Conservation (phyloP, 2,113 vertebrate genomes). For the Clinocottus analis region DNA sequence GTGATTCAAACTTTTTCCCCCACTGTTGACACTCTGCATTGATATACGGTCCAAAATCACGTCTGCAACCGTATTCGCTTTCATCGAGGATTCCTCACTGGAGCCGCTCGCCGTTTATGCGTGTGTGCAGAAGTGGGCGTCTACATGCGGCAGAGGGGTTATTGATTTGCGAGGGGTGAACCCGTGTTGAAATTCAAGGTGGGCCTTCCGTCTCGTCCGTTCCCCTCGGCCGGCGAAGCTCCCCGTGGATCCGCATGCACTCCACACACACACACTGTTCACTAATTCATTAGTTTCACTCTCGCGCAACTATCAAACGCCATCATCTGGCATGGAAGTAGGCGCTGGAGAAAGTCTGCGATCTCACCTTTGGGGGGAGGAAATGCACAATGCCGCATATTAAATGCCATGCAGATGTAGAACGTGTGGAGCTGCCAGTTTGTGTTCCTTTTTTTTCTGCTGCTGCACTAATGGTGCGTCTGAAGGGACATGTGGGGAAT, state of each 20-base stretch:
- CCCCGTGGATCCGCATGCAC: conserved; percentile 62
- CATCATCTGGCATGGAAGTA: conserved; percentile 58
- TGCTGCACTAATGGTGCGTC: background rate
- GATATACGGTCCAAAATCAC: conserved; percentile 1
- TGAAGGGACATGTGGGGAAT: conserved; percentile 12
- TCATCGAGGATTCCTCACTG: conserved; percentile 15
- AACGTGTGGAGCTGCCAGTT: conserved; percentile 12
- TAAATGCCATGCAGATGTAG: conserved; percentile 65
- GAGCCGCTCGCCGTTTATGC: conserved; percentile 13
- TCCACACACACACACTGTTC: conserved; percentile 61
- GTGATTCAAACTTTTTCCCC: conserved; percentile 11
- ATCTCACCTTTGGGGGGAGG: conserved; percentile 55
- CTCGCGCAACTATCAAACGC: conserved; percentile 67
- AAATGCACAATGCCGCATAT: conserved; percentile 56
- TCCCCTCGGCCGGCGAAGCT: conserved; percentile 57
- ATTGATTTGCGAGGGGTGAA: conserved; percentile 71
- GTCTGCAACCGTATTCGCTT: conserved; percentile 26
- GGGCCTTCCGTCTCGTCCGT: conserved; percentile 60
- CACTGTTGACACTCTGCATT: conserved; percentile 17
- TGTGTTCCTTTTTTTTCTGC: conserved; percentile 14
- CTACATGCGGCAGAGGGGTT: conserved; percentile 30
- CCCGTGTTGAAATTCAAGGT: conserved; percentile 72
- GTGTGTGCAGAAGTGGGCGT: background rate
- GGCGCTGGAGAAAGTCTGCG: conserved; percentile 55
- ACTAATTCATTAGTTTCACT: conserved; percentile 77